Base-by-base conservation (phyloP, 2,888 invertebrate species). In the Odontocolon sp. region DNA sequence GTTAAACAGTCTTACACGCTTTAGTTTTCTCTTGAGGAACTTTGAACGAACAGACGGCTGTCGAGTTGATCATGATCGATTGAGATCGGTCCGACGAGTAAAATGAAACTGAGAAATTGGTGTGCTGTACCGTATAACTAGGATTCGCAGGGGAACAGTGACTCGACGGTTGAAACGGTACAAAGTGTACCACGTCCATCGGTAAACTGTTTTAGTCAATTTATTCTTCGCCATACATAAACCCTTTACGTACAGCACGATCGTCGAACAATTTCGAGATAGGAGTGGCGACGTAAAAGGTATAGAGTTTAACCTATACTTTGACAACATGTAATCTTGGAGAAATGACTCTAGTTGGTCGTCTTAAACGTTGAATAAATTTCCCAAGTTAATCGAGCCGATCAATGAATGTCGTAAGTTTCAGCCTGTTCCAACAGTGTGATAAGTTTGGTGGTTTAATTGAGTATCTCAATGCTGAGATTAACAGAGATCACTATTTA, bases 11-110 rank as follows among this genome's bases (percentile, higher is more conserved):
- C n/a, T n/a, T n/a, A n/a, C n/a, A n/a, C n/a, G n/a, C n/a, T n/a
- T n/a, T n/a, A n/a, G n/a, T n/a, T n/a, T n/a, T n/a, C n/a, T n/a
- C n/a, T n/a, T n/a, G n/a, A n/a, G n/a, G n/a, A n/a, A n/a, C n/a
- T n/a, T n/a, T n/a, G n/a, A n/a, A n/a, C n/a, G n/a, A n/a, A n/a
- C n/a, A n/a, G 28, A 14, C 26, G n/a, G 33, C 57, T 50, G 68
- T 69, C 64, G 42, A 57, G 31, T 31, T 64, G 56, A 75, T 69
- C 69, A 50, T 64, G 74, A 75, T 75, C 74, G 69, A 75, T 74
- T 31, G 63, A 45, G 57, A 74, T 74, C 68, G 74, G 47, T 50
- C 18, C 21, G 21, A n/a, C 54, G 21, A 14, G 26, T 50, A 57
- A 74, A 36, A 45, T 45, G 40, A 68, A 50, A 64, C 45, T 52